Evolutionary conservation across 2,888 invertebrate species (phyloP).

Genomic region (Xestia xanthographa): DNA sequence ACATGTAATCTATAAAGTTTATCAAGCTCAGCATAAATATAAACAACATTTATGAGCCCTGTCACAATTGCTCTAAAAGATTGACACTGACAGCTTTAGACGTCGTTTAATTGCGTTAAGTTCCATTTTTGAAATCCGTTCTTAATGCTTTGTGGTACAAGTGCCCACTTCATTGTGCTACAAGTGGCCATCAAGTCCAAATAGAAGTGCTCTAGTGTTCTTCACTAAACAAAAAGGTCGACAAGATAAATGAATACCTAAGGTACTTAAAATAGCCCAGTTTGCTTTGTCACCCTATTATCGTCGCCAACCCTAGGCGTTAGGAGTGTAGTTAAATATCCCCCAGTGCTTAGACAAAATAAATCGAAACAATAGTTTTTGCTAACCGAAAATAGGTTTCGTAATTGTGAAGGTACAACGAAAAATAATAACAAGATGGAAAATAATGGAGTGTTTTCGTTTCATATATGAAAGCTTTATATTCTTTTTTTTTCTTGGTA

Average conservation of each 20-base stretch:
- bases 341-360: slow-evolving; percentile 25
- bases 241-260: slow-evolving; percentile 27
- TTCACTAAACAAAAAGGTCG: slow-evolving; percentile 30
- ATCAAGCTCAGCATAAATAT: background rate
- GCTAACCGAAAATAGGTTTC: background rate
- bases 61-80: background rate
- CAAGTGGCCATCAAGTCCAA: background rate
- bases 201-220: slow-evolving; percentile 2
- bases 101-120: background rate
- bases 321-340: slow-evolving; percentile 6
- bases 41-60: background rate
- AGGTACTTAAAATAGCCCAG: slow-evolving; percentile 33
- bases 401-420: background rate
- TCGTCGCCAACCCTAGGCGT: slow-evolving; percentile 6
- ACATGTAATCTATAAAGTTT: background rate
- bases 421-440: slow-evolving; percentile 33
- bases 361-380: slow-evolving; percentile 28
- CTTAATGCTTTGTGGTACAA: background rate
- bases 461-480: slow-evolving; percentile 19
- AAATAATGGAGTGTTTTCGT: slow-evolving; percentile 33
- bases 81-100: background rate
- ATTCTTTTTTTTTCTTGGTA: slow-evolving; percentile 7
- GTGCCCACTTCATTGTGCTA: background rate
- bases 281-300: slow-evolving; percentile 52
- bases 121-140: background rate